A percentile compares a stretch with the other conserved stretches of the same genome.
Evolutionary conservation across 2,797 vertebrate genomes (phyloP).

Genomic region (Erithacus rubecula): DNA sequence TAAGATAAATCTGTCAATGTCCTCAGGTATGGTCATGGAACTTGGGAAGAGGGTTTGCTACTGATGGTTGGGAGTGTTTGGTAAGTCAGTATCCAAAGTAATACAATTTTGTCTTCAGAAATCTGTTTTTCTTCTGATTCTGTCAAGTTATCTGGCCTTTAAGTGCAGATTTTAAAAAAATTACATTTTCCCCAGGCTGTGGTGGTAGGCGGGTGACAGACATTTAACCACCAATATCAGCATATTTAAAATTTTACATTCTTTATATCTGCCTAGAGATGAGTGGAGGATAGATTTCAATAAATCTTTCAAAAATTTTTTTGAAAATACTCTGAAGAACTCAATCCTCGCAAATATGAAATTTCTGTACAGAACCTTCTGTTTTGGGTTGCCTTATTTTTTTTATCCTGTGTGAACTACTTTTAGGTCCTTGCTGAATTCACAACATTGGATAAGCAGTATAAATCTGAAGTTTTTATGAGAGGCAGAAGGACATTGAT

Average conservation of each 20-base stretch:
- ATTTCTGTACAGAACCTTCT: not conserved
- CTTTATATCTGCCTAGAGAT: conserved; percentile 15
- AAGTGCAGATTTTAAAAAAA: not conserved
- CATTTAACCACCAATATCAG: conserved; percentile 5
- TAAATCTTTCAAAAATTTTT: not conserved
- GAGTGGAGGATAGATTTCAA: not conserved
- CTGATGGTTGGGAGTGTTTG: not conserved
- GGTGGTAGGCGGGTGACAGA: conserved; percentile 20
- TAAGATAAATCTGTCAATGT: not conserved
- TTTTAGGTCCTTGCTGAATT: not conserved
- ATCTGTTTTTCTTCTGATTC: not conserved
- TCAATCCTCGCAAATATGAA: not conserved
- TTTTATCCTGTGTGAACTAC: not conserved
- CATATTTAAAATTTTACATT: not conserved
- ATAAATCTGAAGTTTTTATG: not conserved
- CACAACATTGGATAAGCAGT: not conserved
- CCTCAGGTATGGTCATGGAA: not conserved
- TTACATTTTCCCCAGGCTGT: not conserved
- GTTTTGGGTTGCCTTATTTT: not conserved
- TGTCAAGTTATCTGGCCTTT: conserved; percentile 18
- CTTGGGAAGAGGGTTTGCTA: not conserved
- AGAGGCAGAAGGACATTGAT: not conserved
- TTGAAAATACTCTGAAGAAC: not conserved
- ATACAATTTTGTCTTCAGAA: not conserved
- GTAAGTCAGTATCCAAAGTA: not conserved